A percentile compares a stretch with the other conserved stretches of the same genome.
Evolutionary conservation across 2,888 invertebrate species (phyloP).

Genomic region (Theretra japonica): DNA sequence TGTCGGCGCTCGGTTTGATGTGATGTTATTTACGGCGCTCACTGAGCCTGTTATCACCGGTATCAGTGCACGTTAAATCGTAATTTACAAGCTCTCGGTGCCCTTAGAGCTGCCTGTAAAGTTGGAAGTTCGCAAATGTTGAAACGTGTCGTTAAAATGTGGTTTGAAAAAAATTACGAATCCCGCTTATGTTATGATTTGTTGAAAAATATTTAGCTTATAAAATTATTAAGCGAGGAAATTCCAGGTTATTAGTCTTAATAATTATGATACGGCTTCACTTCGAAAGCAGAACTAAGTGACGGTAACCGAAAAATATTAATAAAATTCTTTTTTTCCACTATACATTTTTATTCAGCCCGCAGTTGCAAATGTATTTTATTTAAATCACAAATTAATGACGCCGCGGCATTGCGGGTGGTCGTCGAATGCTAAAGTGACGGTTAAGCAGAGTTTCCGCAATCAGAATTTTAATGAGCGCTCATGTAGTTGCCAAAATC

Average conservation of each 20-base stretch:
- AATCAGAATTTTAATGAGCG: conserved; percentile 7
- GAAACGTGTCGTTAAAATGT: too few species aligned
- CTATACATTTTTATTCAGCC: not conserved
- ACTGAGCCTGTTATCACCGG: not conserved
- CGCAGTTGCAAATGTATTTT: not conserved
- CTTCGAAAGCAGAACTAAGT: too few species aligned
- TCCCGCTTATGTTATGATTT: too few species aligned
- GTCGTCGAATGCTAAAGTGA: not conserved
- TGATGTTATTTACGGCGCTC: not conserved
- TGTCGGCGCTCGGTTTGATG: conserved; percentile 1
- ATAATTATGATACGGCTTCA: too few species aligned
- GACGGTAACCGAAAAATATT: not conserved
- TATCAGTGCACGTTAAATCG: not conserved
- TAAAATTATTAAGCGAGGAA: too few species aligned
- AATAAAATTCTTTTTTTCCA: not conserved
- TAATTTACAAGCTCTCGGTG: not conserved
- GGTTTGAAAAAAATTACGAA: too few species aligned
- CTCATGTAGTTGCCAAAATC: conserved; percentile 7
- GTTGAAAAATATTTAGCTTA: too few species aligned
- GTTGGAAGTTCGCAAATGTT: too few species aligned
- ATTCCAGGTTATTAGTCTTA: too few species aligned
- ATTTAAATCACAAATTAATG: not conserved
- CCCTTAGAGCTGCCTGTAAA: not conserved
- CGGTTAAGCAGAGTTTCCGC: not conserved
- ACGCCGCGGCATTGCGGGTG: not conserved